Evolutionary conservation across 2,113 vertebrate genomes (phyloP).

Genomic region (Rhinolophus ferrumequinum): DNA sequence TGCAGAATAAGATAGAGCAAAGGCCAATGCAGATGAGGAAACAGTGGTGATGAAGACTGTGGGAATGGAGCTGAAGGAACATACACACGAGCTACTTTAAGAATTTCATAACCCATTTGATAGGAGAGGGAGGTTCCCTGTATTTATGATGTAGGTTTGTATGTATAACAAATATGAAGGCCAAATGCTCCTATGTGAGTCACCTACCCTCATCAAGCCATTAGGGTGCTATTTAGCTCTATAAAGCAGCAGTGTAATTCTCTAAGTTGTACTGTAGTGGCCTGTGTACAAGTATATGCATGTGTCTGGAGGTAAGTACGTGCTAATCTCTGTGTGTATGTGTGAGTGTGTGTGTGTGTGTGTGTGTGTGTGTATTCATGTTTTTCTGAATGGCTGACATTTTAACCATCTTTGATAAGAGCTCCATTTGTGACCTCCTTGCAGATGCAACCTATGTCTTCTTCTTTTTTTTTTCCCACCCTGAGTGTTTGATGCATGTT

Average conservation of each 20-base stretch:
- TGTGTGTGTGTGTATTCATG: not conserved
- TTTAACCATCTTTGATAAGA: not conserved
- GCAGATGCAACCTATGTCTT: not conserved
- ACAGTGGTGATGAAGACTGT: not conserved
- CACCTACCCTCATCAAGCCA: not conserved
- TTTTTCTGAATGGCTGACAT: conserved; percentile 3
- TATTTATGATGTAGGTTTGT: not conserved
- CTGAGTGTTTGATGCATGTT: not conserved
- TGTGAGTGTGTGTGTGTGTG: not conserved
- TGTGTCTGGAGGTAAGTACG: not conserved
- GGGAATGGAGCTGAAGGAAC: not conserved
- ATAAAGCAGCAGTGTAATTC: not conserved
- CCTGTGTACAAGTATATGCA: not conserved
- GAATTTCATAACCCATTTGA: conserved; percentile 22
- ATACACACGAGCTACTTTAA: not conserved
- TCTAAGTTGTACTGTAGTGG: not conserved
- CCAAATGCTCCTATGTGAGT: not conserved
- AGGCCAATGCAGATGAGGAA: conserved; percentile 10
- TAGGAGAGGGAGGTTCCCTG: not conserved
- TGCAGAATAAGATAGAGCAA: not conserved
- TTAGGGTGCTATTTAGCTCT: conserved; percentile 11
- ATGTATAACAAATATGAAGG: not conserved
- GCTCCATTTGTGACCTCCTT: not conserved
- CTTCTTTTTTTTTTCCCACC: not conserved
- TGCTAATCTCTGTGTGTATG: not conserved